These are phyloP conservation scores for Alloplasta piceator DNA, from an alignment of 2,888 invertebrate species.

Conservation along the genomic window DNA sequence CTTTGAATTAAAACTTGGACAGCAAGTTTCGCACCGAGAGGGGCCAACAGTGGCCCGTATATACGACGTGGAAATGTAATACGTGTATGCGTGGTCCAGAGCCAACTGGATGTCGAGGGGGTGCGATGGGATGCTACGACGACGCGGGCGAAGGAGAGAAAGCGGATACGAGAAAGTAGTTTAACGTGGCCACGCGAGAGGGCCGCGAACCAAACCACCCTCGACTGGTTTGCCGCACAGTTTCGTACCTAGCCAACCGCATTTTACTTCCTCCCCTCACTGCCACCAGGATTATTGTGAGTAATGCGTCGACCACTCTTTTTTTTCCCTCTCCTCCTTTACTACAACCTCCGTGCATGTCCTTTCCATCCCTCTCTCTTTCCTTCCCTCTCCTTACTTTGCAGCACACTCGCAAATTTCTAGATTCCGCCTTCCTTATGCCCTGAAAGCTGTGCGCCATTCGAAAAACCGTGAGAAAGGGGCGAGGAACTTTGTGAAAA, in stretches of 20 bases:
- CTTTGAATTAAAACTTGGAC: conserved; percentile 76
- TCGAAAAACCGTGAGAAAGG: not conserved
- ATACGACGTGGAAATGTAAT: not conserved
- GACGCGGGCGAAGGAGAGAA: not conserved
- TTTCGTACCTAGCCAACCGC: conserved; percentile 70
- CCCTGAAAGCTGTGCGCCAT: too few relatives aligned
- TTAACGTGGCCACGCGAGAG: conserved; percentile 36
- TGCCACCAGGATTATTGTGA: conserved; percentile 73
- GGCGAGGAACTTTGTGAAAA: conserved; percentile 68
- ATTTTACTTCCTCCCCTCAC: conserved; percentile 52
- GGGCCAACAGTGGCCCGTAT: conserved; percentile 6
- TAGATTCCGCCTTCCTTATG: conserved; percentile 58
- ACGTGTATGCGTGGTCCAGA: not conserved
- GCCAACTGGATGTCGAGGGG: not conserved
- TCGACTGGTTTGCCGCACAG: conserved; percentile 68
- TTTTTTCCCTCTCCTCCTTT: conserved; percentile 37
- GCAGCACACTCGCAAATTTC: conserved; percentile 47
- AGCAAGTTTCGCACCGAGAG: conserved; percentile 69
- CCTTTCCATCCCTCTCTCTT: conserved; percentile 26
- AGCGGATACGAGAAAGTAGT: conserved; percentile 34
- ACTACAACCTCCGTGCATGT: conserved; percentile 18
- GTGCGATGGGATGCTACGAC: not conserved
- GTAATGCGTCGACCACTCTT: conserved; percentile 71
- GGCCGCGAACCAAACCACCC: conserved; percentile 42
- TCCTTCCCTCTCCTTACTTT: conserved; percentile 25